phyloP scores from a whole-genome alignment of 2,113 vertebrate genomes.

The Malaclemys terrapin region DNA sequence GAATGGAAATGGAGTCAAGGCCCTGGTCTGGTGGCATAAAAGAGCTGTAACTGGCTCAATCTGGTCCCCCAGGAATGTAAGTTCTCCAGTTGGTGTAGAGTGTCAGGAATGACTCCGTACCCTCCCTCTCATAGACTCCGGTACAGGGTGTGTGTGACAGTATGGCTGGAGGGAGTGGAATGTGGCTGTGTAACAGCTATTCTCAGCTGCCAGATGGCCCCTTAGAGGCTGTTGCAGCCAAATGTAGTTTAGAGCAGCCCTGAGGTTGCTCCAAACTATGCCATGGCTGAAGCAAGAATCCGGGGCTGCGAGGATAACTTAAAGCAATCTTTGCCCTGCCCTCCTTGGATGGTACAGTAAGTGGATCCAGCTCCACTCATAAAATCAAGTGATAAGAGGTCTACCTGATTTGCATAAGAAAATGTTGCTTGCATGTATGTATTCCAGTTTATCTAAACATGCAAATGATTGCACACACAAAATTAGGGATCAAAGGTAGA shows the following conservation, averaged over 20 bases:
- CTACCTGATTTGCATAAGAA: not conserved
- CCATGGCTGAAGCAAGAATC: not conserved
- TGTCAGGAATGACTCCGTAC: not conserved
- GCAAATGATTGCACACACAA: not conserved
- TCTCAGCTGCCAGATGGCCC: not conserved
- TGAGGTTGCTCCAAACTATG: not conserved
- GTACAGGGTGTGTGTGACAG: not conserved
- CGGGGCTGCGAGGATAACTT: not conserved
- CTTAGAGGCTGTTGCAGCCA: not conserved
- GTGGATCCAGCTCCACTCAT: not conserved
- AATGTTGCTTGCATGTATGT: not conserved
- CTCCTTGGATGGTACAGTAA: not conserved
- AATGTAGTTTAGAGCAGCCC: rapidly evolving
- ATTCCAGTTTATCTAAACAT: not conserved
- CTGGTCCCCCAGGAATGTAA: no score
- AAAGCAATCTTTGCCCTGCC: not conserved
- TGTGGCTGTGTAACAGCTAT: not conserved
- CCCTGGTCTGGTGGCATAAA: not conserved
- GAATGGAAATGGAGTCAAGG: no score
- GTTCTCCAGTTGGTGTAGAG: not conserved
- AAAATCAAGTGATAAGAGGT: not conserved
- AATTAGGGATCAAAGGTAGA: not conserved
- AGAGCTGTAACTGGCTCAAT: not conserved
- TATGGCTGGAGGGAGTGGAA: not conserved
- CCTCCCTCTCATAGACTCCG: rapidly evolving